Percentiles rank a stretch among this genome's conserved stretches.
Evolutionary conservation across 2,113 vertebrate genomes (phyloP).

Genomic region (Erythrolamprus reginae): DNA sequence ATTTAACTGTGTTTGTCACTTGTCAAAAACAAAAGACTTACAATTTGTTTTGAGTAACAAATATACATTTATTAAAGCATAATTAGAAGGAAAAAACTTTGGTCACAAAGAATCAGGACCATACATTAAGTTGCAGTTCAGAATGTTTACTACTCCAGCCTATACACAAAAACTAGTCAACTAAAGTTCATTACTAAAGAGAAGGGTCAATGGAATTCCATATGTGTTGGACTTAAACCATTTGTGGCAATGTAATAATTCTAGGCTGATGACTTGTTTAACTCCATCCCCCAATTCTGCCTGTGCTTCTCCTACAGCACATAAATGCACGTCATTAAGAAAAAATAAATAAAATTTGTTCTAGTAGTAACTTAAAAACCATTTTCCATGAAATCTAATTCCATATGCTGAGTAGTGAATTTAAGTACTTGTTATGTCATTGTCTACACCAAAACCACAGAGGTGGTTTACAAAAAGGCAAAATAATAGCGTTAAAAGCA

Average conservation of each 20-base stretch:
- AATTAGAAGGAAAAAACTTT: not conserved
- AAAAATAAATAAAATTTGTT: not conserved
- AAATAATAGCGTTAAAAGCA: not conserved
- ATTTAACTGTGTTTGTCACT: not conserved
- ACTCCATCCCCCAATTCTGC: not conserved
- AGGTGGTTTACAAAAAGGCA: not conserved
- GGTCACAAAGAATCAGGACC: not conserved
- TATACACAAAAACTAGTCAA: not conserved
- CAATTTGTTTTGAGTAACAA: not conserved
- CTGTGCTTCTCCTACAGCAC: not conserved
- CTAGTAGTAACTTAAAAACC: not conserved
- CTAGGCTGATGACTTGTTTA: not conserved
- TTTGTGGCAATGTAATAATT: not conserved
- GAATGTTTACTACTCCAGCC: not conserved
- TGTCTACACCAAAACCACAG: not conserved
- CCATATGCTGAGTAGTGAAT: not conserved
- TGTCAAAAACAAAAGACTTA: not conserved
- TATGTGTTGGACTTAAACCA: not conserved
- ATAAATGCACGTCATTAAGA: not conserved
- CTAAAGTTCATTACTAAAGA: not conserved
- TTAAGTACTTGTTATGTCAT: not conserved
- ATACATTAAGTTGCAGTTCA: not conserved
- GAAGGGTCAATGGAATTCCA: not conserved
- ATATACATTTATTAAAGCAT: not conserved
- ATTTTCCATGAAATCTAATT: not conserved